Evolutionary conservation across 2,888 invertebrate species (phyloP), one percentile per base, ranked within the genome.

Genomic region (Ligdia adustata): DNA sequence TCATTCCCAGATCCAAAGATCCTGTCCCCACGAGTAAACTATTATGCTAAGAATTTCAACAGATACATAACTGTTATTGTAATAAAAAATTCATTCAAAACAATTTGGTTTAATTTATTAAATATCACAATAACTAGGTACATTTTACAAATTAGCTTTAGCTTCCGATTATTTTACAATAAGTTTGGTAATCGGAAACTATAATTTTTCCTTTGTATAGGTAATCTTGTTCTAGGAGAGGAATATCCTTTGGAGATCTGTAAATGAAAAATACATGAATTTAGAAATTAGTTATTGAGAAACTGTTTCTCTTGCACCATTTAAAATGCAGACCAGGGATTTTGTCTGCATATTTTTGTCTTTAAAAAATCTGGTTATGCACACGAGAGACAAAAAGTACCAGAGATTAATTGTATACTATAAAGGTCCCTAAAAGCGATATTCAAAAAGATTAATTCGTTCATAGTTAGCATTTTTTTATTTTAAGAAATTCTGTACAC

Each of bases 131-230:
- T 12, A 22, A 22, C 4, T 16, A 7, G 15, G 11, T n/a, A 9
- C 3, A 13, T 18, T n/a, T 33, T 14, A 15, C 1, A n/a, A 16
- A 13, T 28, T 47, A 52, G 6, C 40, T 41, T 43, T 59, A 56
- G 43, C 53, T 71, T 18, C 61, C 71, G 57, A 90, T 90, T 50
- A 90, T 87, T 64, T 84, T 82, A 61, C 82, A 87, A 55, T 82
- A 91, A 29, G 85, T 84, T 68, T 82, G 70, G 55, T 83, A 91
- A 76, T 90, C 90, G n/a, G 83, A 62, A 3, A 82, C 87, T 57
- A 91, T 62, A 18, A 76, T 71, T 72, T 89, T 90, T 31, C 87
- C 85, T 65, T 85, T 89, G 37, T 89, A 85, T 40, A 90, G 70
- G 48, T 75, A 72, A 48, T 82, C 75, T 47, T 74, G 72, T 43